Conservation (phyloP, 2,113 vertebrate genomes). For the Menura novaehollandiae region DNA sequence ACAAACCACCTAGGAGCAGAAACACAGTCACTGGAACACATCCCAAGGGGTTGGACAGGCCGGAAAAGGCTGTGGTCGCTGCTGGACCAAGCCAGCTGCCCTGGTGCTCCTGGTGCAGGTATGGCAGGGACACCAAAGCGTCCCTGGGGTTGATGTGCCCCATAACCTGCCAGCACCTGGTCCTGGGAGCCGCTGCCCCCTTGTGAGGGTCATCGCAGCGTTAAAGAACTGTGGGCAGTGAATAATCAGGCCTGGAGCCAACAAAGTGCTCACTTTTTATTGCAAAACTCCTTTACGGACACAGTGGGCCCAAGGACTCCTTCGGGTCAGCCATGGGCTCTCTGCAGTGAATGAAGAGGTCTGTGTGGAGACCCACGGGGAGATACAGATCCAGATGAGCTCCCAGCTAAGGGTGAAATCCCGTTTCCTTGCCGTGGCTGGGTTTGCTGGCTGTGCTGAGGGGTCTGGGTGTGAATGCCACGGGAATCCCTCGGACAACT, state of each 20-base stretch:
- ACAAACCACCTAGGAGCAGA: background rate
- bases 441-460: background rate
- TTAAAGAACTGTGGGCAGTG: background rate
- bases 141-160: no score
- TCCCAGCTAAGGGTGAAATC: background rate
- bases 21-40: no score
- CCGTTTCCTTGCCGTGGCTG: rapidly evolving
- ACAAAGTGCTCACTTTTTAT: background rate
- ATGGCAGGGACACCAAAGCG: background rate
- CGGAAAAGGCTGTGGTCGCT: background rate
- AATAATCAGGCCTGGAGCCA: background rate
- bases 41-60: rapidly evolving
- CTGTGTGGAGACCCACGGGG: rapidly evolving
- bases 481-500: rapidly evolving
- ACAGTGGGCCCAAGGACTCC: rapidly evolving
- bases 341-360: rapidly evolving
- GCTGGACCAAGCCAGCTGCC: background rate
- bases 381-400: rapidly evolving
- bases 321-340: background rate
- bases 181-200: background rate
- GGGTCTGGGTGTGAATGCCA: rapidly evolving
- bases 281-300: background rate
- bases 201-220: rapidly evolving
- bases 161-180: rapidly evolving
- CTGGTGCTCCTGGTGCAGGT: background rate